These are phyloP conservation scores for Lithophane socia DNA, from an alignment of 2,888 invertebrate species.

Conservation along the genomic window DNA sequence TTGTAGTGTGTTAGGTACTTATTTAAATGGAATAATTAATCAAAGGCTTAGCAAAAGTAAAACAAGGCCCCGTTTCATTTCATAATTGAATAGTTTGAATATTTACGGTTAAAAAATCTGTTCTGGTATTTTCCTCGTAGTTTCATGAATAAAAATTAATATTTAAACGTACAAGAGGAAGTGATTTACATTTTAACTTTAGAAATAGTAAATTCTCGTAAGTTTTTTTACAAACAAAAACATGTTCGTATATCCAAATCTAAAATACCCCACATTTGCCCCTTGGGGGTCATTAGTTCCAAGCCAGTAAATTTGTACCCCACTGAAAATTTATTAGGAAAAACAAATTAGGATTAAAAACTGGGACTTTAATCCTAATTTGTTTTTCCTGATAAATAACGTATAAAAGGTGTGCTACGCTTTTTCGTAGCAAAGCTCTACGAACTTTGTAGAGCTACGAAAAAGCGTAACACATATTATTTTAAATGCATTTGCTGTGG, in stretches of 20 bases:
- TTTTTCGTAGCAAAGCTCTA: conserved; percentile 1
- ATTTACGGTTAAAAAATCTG: not conserved
- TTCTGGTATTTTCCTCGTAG: not conserved
- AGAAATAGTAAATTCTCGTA: not conserved
- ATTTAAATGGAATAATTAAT: not conserved
- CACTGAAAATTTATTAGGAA: conserved; percentile 45
- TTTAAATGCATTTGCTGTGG: conserved; percentile 13
- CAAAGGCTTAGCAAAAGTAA: not conserved
- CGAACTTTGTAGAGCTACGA: conserved; percentile 18
- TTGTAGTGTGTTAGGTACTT: not conserved
- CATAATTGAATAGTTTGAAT: conserved; percentile 5
- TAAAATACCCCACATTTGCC: conserved; percentile 39
- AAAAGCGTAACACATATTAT: conserved; percentile 27
- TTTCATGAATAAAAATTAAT: not conserved
- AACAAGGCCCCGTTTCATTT: not conserved
- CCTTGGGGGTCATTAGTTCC: conserved; percentile 54
- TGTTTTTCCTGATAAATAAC: conserved; percentile 37
- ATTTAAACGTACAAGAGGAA: not conserved
- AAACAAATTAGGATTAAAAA: conserved; percentile 53
- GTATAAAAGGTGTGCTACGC: not conserved
- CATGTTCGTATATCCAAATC: conserved; percentile 13
- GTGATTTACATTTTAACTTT: not conserved
- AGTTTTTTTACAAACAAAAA: not conserved
- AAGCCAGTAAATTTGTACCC: conserved; percentile 36
- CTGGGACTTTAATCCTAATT: conserved; percentile 36